These are phyloP conservation scores for Abrostola tripartita DNA, from an alignment of 2,888 invertebrate genomes.

Conservation along the genomic window DNA sequence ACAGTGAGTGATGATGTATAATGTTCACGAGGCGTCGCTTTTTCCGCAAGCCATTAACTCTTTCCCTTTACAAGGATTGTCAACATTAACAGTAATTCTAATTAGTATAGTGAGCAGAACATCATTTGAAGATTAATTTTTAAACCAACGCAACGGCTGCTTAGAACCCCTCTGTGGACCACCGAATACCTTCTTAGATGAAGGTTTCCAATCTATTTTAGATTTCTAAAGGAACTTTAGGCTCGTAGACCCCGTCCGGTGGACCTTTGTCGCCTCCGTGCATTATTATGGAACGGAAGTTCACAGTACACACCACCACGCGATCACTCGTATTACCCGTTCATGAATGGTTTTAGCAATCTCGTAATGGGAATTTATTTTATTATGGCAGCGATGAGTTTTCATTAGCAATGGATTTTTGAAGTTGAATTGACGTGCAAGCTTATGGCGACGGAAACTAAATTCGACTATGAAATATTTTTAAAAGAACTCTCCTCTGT, in stretches of 20 bases:
- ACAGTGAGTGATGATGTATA: too few relatives aligned
- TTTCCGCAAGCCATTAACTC: too few relatives aligned
- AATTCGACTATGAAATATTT: too few relatives aligned
- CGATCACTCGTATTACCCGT: background rate
- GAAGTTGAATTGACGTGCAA: too few relatives aligned
- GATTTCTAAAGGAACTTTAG: conserved; percentile 1
- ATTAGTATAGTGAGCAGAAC: conserved; percentile 1
- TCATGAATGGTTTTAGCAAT: conserved; percentile 20
- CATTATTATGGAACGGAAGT: conserved; percentile 11
- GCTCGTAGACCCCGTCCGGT: background rate
- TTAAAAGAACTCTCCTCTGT: too few relatives aligned
- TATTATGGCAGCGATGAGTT: background rate
- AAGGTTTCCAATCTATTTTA: conserved; percentile 21
- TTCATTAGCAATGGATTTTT: too few relatives aligned
- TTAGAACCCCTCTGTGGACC: conserved; percentile 4
- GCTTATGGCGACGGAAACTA: too few relatives aligned
- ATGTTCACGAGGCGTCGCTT: too few relatives aligned
- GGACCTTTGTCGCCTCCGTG: conserved; percentile 15
- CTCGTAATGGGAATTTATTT: background rate
- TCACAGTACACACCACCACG: background rate
- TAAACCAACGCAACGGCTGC: background rate
- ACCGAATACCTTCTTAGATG: conserved; percentile 11
- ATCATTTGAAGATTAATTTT: conserved; percentile 8
- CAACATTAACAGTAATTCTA: conserved; percentile 13
- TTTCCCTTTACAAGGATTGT: conserved; percentile 7